Evolutionary conservation across 2,888 invertebrate species (phyloP), one percentile per base, ranked within the genome.

Genomic region (Andrena flavipes): DNA sequence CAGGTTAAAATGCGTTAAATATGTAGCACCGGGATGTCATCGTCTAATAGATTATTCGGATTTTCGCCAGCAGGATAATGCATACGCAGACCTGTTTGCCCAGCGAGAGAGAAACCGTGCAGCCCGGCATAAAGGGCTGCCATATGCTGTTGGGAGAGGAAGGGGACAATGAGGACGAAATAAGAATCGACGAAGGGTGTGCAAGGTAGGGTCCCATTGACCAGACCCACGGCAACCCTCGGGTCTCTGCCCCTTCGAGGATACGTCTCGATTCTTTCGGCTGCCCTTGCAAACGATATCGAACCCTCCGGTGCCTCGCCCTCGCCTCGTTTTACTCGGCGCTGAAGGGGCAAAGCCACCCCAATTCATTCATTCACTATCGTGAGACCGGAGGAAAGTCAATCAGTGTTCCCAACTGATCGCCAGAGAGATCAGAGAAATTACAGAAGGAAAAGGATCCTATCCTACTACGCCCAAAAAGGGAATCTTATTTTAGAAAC

Each of bases 111-210:
- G 75, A 73, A 67, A 78, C 71, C 63, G 72, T 63, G 59, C 73
- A 80, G 64, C 30, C 3, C 56, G 76, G 20, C 73, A 88, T 85
- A 84, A 87, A 88, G 80, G 79, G 74, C 80, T 73, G 89, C 86
- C 88, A 89, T 88, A 88, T 88, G 88, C 81, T 82, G 77, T 35
- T 51, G 56, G 56, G 16, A 13, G 20, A 54, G 51, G 5, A 5
- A n/a, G 60, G 59, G 80, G 71, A 86, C 87, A 87, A 89, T 87
- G 84, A 82, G 54, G 75, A 71, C 68, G 76, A 86, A 84, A 80
- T 82, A 87, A 89, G 84, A 84, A 88, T 89, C 83, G 82, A 56
- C 70, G 77, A 76, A 83, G 80, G 82, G 86, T 85, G 84, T 51
- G 59, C 54, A 16, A 23, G 26, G 35, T 51, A 64, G 85, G 78